phyloP scores from a whole-genome alignment of 2,888 invertebrate species.

The Liodrosophila aerea region DNA sequence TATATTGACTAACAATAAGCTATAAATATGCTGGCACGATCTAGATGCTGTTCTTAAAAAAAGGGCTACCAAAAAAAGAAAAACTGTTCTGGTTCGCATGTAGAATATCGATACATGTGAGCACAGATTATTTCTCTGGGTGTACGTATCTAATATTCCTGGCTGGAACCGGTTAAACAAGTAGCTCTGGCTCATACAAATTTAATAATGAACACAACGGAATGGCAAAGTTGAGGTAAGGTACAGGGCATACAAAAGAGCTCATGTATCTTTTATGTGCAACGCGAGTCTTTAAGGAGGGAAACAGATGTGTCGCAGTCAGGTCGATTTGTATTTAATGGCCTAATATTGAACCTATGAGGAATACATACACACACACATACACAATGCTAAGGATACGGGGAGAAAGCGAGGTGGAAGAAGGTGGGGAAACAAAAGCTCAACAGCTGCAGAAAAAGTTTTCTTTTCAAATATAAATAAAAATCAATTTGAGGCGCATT shows the following conservation, averaged over 20 bases:
- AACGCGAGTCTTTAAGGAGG: constrained; percentile 3
- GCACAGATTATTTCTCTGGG: too few species aligned
- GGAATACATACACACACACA: constrained; percentile 15
- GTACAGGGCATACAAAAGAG: neutral
- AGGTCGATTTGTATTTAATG: constrained; percentile 49
- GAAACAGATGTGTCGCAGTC: constrained; percentile 17
- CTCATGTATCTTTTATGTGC: constrained; percentile 32
- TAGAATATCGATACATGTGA: too few species aligned
- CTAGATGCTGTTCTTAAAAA: too few species aligned
- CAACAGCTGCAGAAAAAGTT: constrained; percentile 70
- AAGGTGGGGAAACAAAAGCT: constrained; percentile 46
- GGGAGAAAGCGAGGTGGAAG: neutral
- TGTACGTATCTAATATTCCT: too few species aligned
- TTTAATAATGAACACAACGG: constrained; percentile 14
- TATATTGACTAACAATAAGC: too few species aligned
- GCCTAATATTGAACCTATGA: constrained; percentile 56
- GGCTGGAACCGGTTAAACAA: constrained; percentile 12
- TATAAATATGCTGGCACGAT: too few species aligned
- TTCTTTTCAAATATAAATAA: constrained; percentile 68
- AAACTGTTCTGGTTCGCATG: too few species aligned
- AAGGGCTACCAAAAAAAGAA: too few species aligned
- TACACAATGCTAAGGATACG: neutral
- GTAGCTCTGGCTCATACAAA: constrained; percentile 1
- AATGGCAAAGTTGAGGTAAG: constrained; percentile 5
- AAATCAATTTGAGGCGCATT: constrained; percentile 70